Percentiles rank a stretch among this genome's conserved stretches.
Evolutionary conservation across 2,888 invertebrate genomes (phyloP).

Genomic region (Petrolisthes cinctipes): DNA sequence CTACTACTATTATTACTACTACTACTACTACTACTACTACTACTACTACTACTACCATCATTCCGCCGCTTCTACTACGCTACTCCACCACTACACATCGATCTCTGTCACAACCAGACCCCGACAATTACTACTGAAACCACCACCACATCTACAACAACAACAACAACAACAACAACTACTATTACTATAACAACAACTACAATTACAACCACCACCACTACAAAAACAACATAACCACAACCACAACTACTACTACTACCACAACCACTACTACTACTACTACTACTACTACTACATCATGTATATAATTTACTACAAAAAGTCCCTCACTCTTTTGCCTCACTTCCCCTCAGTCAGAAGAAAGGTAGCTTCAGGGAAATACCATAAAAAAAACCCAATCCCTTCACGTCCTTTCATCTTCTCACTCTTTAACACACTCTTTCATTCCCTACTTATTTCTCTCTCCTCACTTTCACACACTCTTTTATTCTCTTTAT

Average conservation of each 20-base stretch:
- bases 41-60: not conserved
- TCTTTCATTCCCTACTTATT: too few relatives aligned
- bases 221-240: not conserved
- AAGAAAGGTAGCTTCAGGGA: too few relatives aligned
- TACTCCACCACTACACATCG: not conserved
- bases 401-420: too few relatives aligned
- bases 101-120: not conserved
- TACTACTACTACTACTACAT: not conserved
- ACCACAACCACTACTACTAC: not conserved
- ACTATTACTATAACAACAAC: not conserved
- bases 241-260: not conserved
- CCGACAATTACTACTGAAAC: not conserved
- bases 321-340: too few relatives aligned
- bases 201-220: not conserved
- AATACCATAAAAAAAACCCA: too few relatives aligned
- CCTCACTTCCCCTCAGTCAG: too few relatives aligned
- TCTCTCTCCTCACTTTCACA: too few relatives aligned
- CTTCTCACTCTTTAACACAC: too few relatives aligned
- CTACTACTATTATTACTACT: not conserved
- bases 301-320: too few relatives aligned
- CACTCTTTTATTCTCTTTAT: too few relatives aligned
- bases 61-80: not conserved
- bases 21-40: not conserved
- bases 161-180: not conserved
- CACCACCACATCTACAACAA: not conserved